Conservation (phyloP, 2,113 vertebrate genomes). For the Misgurnus mizolepis region DNA sequence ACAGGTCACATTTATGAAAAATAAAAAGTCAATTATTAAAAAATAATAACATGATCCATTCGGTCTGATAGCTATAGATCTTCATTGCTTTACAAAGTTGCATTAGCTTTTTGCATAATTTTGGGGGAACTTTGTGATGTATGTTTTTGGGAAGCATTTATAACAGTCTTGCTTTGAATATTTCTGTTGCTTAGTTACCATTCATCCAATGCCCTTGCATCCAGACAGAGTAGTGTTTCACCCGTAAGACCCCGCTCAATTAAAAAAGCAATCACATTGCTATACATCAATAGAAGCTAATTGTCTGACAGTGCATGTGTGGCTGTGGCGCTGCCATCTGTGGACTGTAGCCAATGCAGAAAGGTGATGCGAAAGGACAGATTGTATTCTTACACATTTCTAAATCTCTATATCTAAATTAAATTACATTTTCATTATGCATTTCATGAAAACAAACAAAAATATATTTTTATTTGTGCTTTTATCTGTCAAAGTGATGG, state of each 20-base stretch:
- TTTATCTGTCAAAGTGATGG: no score
- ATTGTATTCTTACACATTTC: not conserved
- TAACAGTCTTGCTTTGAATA: not conserved
- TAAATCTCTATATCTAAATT: no score
- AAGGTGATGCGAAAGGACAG: not conserved
- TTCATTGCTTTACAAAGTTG: no score
- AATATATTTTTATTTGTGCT: no score
- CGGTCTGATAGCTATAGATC: no score
- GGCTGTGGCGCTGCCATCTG: not conserved
- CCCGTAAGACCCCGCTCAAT: not conserved
- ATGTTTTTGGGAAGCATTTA: not conserved
- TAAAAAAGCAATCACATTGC: conserved; percentile 17
- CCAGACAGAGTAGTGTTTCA: not conserved
- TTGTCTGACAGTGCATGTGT: not conserved
- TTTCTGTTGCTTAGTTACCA: conserved; percentile 21
- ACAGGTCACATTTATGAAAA: no score
- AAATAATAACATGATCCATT: no score
- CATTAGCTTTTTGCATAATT: no score
- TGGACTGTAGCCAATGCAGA: not conserved
- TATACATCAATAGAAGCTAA: not conserved
- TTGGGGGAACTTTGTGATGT: not conserved
- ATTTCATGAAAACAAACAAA: no score
- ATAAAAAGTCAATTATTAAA: no score
- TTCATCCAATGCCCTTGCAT: conserved; percentile 11
- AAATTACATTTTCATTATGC: no score